A percentile compares a stretch with the other conserved stretches of the same genome.
Evolutionary conservation across 2,888 invertebrate genomes (phyloP).

Genomic region (Conomelus anceps): DNA sequence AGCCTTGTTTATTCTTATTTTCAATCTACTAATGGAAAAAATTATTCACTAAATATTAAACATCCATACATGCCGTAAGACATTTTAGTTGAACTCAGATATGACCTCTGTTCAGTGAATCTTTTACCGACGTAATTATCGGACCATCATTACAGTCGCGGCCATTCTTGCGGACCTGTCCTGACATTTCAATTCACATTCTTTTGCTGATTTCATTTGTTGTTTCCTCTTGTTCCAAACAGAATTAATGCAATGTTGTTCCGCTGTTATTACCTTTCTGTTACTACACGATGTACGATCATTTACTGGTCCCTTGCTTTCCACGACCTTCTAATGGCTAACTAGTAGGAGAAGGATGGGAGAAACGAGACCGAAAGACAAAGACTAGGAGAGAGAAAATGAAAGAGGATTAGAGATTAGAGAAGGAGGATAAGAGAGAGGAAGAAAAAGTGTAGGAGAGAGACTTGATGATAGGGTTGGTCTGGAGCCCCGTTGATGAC

Average conservation of each 20-base stretch:
- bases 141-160: background rate
- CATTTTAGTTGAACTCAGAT: background rate
- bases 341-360: no score
- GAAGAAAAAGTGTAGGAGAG: background rate
- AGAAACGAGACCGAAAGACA: no score
- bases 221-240: background rate
- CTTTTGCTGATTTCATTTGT: background rate
- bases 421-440: background rate
- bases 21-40: no score
- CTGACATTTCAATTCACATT: background rate
- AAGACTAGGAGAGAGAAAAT: background rate
- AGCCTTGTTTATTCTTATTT: no score
- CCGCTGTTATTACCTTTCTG: background rate
- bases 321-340: background rate
- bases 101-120: background rate
- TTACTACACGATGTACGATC: background rate
- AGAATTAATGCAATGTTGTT: background rate
- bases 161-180: background rate
- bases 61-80: no score
- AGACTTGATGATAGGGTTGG: background rate
- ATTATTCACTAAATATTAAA: no score
- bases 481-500: background rate
- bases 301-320: background rate
- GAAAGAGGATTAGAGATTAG: background rate
- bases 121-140: background rate